These are phyloP conservation scores for Scaptomyza cyrtandrae DNA, from an alignment of 2,888 invertebrate genomes.

Conservation along the genomic window DNA sequence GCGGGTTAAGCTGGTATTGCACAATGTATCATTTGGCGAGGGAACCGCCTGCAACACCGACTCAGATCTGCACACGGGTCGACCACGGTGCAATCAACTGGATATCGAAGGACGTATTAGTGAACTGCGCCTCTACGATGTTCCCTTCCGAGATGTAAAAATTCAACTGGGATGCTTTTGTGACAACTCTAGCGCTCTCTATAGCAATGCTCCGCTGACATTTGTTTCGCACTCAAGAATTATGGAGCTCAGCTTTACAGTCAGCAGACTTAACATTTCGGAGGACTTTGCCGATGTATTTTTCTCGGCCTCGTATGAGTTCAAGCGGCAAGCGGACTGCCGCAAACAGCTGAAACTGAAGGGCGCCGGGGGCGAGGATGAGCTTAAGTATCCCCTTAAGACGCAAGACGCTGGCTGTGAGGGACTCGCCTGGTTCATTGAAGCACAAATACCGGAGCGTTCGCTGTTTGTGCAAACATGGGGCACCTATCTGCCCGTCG, in stretches of 20 bases:
- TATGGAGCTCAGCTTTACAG: conserved; percentile 91
- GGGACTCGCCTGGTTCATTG: conserved; percentile 90
- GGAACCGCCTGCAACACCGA: conserved; percentile 88
- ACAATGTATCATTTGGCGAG: conserved; percentile 90
- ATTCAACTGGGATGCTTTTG: conserved; percentile 92
- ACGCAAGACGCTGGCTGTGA: conserved; percentile 85
- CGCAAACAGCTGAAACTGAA: conserved; percentile 87
- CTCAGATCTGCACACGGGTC: conserved; percentile 89
- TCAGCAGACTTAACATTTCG: conserved; percentile 89
- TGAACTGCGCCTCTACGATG: conserved; percentile 87
- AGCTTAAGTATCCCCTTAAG: conserved; percentile 87
- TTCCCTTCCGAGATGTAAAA: conserved; percentile 88
- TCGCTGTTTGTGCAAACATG: conserved; percentile 93
- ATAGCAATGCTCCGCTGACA: conserved; percentile 87
- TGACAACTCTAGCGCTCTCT: conserved; percentile 88
- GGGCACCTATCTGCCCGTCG: conserved; percentile 90
- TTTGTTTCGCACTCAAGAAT: conserved; percentile 88
- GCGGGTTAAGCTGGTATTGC: conserved; percentile 88
- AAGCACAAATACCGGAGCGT: conserved; percentile 91
- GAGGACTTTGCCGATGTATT: conserved; percentile 93
- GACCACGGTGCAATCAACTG: conserved; percentile 86
- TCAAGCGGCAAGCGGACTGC: conserved; percentile 88
- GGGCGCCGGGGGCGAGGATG: conserved; percentile 88
- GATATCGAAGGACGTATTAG: conserved; percentile 85
- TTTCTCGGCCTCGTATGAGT: conserved; percentile 90